These are phyloP conservation scores for Gnathonemus echidnorhynchus DNA, from an alignment of 2,113 vertebrate species.

Conservation along the genomic window DNA sequence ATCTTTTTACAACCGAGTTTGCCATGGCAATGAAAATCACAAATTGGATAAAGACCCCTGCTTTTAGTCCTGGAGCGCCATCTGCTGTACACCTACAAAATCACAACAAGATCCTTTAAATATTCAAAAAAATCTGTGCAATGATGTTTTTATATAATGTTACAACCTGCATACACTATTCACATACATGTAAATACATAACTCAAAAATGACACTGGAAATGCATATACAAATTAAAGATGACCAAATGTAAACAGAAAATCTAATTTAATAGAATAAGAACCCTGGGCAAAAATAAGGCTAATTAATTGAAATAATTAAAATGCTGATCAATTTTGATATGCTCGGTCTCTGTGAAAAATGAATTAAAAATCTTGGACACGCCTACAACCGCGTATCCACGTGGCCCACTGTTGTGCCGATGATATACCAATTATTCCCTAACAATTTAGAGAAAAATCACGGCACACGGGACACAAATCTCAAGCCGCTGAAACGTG, in stretches of 20 bases:
- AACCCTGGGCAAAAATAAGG: neutral
- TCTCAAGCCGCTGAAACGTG: neutral
- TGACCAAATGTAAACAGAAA: neutral
- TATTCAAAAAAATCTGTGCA: neutral
- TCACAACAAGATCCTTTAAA: neutral
- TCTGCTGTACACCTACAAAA: neutral
- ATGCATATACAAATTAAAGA: neutral
- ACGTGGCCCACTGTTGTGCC: neutral
- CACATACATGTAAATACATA: neutral
- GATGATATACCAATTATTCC: neutral
- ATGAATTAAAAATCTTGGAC: neutral
- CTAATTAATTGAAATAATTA: constrained; percentile 2
- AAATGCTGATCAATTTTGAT: neutral
- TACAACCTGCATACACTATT: neutral
- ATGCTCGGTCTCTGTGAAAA: neutral
- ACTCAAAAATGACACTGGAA: neutral
- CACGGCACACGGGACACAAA: neutral
- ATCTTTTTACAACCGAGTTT: neutral
- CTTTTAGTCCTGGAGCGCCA: neutral
- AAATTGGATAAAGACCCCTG: neutral
- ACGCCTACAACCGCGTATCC: neutral
- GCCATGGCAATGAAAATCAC: neutral
- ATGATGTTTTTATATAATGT: neutral
- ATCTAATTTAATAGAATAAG: neutral
- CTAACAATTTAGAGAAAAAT: neutral